Conservation (phyloP, 2,113 vertebrate species). For the Argyrosomus japonicus region DNA sequence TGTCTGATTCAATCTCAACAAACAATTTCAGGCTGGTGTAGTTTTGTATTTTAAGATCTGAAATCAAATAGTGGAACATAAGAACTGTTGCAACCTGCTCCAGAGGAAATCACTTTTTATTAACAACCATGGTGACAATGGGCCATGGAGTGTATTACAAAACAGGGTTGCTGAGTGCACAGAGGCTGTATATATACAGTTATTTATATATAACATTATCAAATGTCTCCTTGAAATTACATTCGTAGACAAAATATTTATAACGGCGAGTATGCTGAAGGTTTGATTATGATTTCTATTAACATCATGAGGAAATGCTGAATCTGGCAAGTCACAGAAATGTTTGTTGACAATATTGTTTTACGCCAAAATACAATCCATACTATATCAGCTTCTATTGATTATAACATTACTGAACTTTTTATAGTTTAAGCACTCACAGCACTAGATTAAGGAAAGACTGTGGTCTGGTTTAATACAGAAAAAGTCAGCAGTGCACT, state of each 20-base stretch:
- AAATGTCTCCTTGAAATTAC: background rate
- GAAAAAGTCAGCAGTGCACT: background rate
- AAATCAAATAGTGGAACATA: conserved; percentile 33
- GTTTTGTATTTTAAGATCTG: conserved; percentile 36
- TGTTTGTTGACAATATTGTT: background rate
- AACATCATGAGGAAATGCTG: background rate
- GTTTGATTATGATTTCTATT: background rate
- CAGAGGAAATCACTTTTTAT: conserved; percentile 31
- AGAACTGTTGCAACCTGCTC: conserved; percentile 18
- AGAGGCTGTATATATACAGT: conserved; percentile 4
- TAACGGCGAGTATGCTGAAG: background rate
- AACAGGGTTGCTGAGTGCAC: conserved; percentile 28
- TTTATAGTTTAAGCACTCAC: background rate
- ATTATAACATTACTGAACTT: background rate
- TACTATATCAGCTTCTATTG: background rate
- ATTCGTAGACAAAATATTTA: background rate
- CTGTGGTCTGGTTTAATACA: background rate
- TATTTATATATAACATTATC: conserved; percentile 2
- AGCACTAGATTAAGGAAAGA: background rate
- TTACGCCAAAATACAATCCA: background rate
- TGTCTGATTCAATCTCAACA: conserved; percentile 42
- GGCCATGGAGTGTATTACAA: conserved; percentile 20
- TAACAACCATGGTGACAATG: conserved; percentile 36
- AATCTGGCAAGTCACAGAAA: background rate
- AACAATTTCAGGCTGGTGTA: conserved; percentile 41